A percentile compares a stretch with the other conserved stretches of the same genome.
phyloP scores from a whole-genome alignment of 2,113 vertebrate species.

The Odontesthes bonariensis region DNA sequence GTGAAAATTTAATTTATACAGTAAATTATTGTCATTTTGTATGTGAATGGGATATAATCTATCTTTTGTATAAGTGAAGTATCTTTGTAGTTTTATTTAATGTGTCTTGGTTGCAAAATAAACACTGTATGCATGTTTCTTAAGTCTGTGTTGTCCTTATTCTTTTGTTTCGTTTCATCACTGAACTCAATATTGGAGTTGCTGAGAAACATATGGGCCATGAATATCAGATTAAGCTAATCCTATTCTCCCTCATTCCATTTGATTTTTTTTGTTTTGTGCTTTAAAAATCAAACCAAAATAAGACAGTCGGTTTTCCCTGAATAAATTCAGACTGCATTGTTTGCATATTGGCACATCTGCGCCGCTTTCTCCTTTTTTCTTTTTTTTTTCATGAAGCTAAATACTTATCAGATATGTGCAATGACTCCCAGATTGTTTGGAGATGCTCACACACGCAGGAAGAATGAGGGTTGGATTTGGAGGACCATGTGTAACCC shows the following conservation, averaged over 20 bases:
- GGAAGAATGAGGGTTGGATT: slow-evolving; percentile 39
- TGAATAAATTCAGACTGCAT: slow-evolving; percentile 12
- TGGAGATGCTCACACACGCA: slow-evolving; percentile 58
- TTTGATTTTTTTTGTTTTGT: slow-evolving; percentile 11
- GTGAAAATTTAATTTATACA: slow-evolving; percentile 87
- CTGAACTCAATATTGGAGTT: not conserved
- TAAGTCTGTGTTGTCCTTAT: slow-evolving; percentile 47
- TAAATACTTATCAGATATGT: slow-evolving; percentile 67
- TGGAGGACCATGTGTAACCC: slow-evolving; percentile 72
- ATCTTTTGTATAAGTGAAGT: slow-evolving; percentile 87
- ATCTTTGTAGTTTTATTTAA: slow-evolving; percentile 87
- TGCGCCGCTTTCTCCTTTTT: slow-evolving; percentile 15
- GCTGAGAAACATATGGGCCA: slow-evolving; percentile 11
- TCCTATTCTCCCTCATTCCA: slow-evolving; percentile 16
- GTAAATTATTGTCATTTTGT: slow-evolving; percentile 89
- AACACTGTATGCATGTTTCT: slow-evolving; percentile 88
- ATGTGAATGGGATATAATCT: slow-evolving; percentile 86
- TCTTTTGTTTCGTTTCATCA: slow-evolving; percentile 33
- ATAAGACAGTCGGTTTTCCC: slow-evolving; percentile 12
- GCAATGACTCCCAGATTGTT: slow-evolving; percentile 77
- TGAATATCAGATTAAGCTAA: slow-evolving; percentile 29
- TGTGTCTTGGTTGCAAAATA: slow-evolving; percentile 84
- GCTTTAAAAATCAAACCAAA: not conserved
- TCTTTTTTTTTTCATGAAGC: slow-evolving; percentile 3
- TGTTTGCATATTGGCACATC: slow-evolving; percentile 38